Evolutionary conservation across 1,140 invertebrate species (phyloP), one percentile per base, ranked within the genome.

Genomic region (Phenacoccus solenopsis): DNA sequence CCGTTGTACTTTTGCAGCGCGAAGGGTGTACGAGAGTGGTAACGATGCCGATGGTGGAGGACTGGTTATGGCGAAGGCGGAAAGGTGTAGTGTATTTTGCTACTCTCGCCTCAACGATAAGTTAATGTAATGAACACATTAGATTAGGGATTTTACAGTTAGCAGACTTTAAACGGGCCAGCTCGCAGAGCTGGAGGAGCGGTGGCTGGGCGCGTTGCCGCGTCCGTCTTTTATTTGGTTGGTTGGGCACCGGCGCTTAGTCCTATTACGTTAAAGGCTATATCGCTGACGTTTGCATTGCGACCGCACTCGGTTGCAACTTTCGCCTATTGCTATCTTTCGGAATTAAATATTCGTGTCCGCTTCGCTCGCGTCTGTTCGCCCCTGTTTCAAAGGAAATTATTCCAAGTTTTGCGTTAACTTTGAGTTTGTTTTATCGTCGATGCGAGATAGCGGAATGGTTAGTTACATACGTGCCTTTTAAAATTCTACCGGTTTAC

Each of bases 61-160:
- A 16, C 56, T 5, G 4, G 56, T 7, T 9, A n/a, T n/a, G 59
- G 25, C 12, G 16, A 3, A 20, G 59, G 22, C 59, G 59, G 59
- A 25, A 24, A 64, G 59, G 2, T 25, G 32, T 10, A 38, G 9
- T 10, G 9, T 38, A 64, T 59, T 59, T 38, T 13, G 30, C 30
- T 59, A 9, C 59, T 24, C 22, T 25, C 22, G 25, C 2, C 56
- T 24, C 59, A 16, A 64, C 59, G 59, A 64, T 64, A 24, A 24
- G 21, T 64, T 64, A 64, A 64, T 64, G 59, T 64, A 64, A 64
- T 27, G 59, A 64, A 64, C 59, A 64, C 59, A 64, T 64, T 64
- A 64, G 38, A 49, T 49, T 49, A 49, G 38, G 38, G 38, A 49
- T 49, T 49, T 49, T 49, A 49, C 38, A 49, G 38, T 49, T 49